Conservation (phyloP, 2,113 vertebrate genomes). For the Cairina moschata region DNA sequence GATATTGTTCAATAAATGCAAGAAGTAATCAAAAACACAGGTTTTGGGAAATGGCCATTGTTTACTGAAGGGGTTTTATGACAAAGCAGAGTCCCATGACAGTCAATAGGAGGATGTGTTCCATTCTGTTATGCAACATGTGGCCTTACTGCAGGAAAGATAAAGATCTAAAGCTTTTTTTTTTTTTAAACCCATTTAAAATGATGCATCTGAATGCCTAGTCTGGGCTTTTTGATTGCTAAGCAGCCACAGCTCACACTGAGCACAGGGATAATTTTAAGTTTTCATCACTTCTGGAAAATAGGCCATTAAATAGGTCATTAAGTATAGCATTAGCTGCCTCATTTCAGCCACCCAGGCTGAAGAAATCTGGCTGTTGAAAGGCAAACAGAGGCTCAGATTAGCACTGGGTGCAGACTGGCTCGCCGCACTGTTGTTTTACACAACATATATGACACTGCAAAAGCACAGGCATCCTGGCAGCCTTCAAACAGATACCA, state of each 20-base stretch:
- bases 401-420: neutral
- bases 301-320: conserved; percentile 54
- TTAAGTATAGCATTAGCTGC: conserved; percentile 30
- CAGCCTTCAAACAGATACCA: neutral
- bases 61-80: neutral
- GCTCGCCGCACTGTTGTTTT: neutral
- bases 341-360: conserved; percentile 28
- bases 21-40: neutral
- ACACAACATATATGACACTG: neutral
- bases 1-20: neutral
- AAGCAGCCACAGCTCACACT: neutral
- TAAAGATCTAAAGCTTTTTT: neutral
- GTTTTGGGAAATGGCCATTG: neutral
- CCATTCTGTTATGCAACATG: neutral
- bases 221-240: neutral
- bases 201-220: neutral
- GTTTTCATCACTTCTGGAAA: conserved; percentile 57
- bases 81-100: neutral
- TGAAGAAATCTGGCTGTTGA: conserved; percentile 20
- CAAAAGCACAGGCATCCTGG: neutral
- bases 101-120: neutral
- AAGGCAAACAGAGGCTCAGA: neutral
- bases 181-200: neutral
- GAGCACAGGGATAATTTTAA: conserved; percentile 19
- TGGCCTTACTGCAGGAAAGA: neutral